Evolutionary conservation across 2,113 vertebrate genomes (phyloP).

Genomic region (Brachionichthys hirsutus): DNA sequence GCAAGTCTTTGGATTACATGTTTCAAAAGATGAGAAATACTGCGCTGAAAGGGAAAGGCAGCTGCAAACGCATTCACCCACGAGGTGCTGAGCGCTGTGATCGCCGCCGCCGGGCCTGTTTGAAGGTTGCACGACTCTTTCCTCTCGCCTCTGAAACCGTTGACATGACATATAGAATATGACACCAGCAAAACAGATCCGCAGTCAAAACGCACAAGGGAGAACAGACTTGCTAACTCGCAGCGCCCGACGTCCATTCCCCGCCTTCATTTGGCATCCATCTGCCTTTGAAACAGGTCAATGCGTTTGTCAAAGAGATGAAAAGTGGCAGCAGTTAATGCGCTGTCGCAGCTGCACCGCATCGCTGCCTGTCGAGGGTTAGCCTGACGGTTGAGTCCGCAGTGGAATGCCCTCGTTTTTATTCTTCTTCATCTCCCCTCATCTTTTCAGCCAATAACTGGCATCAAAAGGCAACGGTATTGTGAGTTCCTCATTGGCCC

Average conservation of each 20-base stretch:
- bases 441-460: not conserved
- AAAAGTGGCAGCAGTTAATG: slow-evolving; percentile 33
- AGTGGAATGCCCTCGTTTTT: not conserved
- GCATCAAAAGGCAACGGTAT: no score
- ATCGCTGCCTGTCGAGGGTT: not conserved
- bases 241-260: slow-evolving; percentile 40
- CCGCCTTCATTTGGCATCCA: slow-evolving; percentile 29
- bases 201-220: not conserved
- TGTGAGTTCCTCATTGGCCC: no score
- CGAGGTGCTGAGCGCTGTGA: not conserved
- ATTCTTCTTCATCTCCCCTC: not conserved
- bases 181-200: not conserved
- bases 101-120: not conserved
- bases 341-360: slow-evolving; percentile 24
- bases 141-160: slow-evolving; percentile 11
- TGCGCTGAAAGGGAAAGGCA: not conserved
- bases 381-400: no score
- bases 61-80: not conserved
- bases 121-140: not conserved
- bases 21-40: not conserved
- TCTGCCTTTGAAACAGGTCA: slow-evolving; percentile 46
- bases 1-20: not conserved
- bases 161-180: slow-evolving; percentile 1
- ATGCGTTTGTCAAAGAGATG: slow-evolving; percentile 33
- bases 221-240: slow-evolving; percentile 43